Conservation (phyloP, 2,797 vertebrate species). For the Sphenopsis melanotis region DNA sequence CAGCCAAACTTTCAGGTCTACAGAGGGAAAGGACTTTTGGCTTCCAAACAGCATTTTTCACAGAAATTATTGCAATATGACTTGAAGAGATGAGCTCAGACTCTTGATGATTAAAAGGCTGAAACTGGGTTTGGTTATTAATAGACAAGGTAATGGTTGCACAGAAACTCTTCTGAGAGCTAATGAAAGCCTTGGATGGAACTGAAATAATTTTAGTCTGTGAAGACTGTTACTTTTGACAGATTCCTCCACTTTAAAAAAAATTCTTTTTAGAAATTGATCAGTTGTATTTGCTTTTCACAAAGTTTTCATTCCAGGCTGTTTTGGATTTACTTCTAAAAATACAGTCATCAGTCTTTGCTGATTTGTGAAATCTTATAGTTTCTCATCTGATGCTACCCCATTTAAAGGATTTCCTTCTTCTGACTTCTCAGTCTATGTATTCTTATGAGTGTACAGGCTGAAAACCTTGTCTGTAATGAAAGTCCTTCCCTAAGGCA, state of each 20-base stretch:
- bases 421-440: background rate
- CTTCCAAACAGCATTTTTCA: background rate
- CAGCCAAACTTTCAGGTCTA: background rate
- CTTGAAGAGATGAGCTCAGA: background rate
- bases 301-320: background rate
- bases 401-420: background rate
- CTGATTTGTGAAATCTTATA: background rate
- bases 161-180: background rate
- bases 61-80: background rate
- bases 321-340: background rate
- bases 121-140: background rate
- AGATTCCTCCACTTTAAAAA: background rate
- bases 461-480: background rate
- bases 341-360: background rate
- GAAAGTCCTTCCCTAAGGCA: background rate
- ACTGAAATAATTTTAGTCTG: background rate
- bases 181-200: background rate
- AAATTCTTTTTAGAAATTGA: background rate
- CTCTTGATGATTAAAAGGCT: background rate
- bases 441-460: background rate
- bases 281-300: background rate
- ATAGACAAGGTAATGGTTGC: background rate
- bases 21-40: background rate
- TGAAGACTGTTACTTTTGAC: background rate
- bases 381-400: background rate